These are phyloP conservation scores for Grus americana DNA, from an alignment of 2,113 vertebrate species.

Conservation along the genomic window DNA sequence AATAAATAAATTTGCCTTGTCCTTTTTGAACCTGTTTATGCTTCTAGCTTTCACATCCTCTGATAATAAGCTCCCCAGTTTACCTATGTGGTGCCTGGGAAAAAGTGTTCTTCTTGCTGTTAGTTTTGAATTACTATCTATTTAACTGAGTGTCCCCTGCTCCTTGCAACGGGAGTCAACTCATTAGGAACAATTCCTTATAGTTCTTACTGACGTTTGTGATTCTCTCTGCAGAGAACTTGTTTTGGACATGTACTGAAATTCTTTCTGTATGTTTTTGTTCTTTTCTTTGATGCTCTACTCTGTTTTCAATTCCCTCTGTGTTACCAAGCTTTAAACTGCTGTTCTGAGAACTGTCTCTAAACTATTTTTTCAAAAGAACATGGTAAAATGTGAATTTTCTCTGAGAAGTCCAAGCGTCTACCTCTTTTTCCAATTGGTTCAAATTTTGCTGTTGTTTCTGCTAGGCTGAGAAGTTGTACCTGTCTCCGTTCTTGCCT, in stretches of 20 bases:
- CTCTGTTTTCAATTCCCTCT: neutral
- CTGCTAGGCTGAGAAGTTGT: neutral
- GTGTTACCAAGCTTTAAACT: neutral
- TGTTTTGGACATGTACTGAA: neutral
- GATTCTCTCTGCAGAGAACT: neutral
- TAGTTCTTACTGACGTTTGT: neutral
- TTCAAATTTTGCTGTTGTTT: neutral
- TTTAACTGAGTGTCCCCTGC: neutral
- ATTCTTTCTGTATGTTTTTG: neutral
- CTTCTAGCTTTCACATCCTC: neutral
- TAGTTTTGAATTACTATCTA: neutral
- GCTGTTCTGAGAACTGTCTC: neutral
- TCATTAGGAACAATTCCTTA: neutral
- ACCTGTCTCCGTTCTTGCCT: neutral
- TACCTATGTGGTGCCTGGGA: neutral
- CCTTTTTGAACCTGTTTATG: neutral
- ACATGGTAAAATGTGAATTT: neutral
- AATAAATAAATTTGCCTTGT: neutral
- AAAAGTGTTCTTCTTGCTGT: neutral
- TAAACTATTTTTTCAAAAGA: neutral
- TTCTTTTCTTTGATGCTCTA: rapidly evolving
- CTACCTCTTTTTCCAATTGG: neutral
- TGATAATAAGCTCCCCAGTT: neutral
- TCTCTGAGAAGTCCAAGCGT: neutral
- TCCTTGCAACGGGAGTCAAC: neutral